These are phyloP conservation scores for Troides oblongomaculatus DNA, from an alignment of 2,888 invertebrate species.

Conservation along the genomic window DNA sequence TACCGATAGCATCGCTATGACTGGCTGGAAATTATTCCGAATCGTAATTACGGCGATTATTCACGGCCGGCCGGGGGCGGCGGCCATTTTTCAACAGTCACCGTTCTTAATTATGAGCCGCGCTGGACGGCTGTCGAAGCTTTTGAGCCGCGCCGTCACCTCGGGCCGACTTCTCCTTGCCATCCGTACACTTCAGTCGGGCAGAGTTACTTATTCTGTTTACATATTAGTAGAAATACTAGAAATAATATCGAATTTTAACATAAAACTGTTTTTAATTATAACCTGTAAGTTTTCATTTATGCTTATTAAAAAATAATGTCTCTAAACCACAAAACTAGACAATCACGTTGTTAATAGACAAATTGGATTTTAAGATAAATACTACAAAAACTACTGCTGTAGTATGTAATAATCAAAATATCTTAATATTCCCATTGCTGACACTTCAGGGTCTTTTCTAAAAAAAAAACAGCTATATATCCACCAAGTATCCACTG, in stretches of 20 bases:
- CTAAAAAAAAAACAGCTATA: no score
- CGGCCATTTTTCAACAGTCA: slow-evolving; percentile 80
- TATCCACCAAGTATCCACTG: no score
- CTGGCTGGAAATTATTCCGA: slow-evolving; percentile 80
- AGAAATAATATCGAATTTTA: slow-evolving; percentile 8
- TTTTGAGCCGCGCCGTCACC: slow-evolving; percentile 78
- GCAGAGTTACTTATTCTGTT: slow-evolving; percentile 35
- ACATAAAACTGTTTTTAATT: not conserved
- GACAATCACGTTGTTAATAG: no score
- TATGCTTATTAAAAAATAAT: no score
- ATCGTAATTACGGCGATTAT: slow-evolving; percentile 80
- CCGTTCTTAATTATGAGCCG: slow-evolving; percentile 80
- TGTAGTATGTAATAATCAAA: no score
- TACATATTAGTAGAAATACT: not conserved
- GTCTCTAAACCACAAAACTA: no score
- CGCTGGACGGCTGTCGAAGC: slow-evolving; percentile 79
- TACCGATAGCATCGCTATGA: slow-evolving; percentile 80
- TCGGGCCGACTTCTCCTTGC: slow-evolving; percentile 66
- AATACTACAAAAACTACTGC: no score
- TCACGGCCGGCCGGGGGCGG: slow-evolving; percentile 80
- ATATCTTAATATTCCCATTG: no score
- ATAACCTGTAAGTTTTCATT: no score
- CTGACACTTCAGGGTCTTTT: no score
- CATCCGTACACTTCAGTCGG: slow-evolving; percentile 50
- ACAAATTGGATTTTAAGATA: no score